These are phyloP conservation scores for Parasteatoda tepidariorum DNA, from an alignment of 1,140 invertebrate genomes.

Conservation along the genomic window DNA sequence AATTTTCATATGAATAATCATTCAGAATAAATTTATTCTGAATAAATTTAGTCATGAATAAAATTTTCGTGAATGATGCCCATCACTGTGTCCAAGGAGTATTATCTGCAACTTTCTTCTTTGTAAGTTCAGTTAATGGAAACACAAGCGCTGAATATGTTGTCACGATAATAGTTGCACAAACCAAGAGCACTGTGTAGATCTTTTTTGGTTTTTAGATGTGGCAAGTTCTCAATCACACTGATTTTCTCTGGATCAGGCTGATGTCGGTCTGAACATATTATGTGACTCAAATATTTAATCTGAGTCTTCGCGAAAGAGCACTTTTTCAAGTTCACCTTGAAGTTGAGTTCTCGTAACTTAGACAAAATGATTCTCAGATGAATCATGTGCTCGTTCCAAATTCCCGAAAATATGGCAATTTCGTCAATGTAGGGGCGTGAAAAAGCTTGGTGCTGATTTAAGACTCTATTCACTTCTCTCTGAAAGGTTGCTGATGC, in stretches of 20 bases:
- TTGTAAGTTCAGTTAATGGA: conserved; percentile 19
- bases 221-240: too few relatives aligned
- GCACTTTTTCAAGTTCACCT: conserved; percentile 63
- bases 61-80: too few relatives aligned
- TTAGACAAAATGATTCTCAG: too few relatives aligned
- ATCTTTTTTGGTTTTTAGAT: too few relatives aligned
- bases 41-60: too few relatives aligned
- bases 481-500: too few relatives aligned
- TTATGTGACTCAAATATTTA: too few relatives aligned
- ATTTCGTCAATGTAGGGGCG: conserved; percentile 65
- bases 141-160: background rate
- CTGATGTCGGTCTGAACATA: conserved; percentile 65
- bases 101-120: background rate
- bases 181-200: too few relatives aligned
- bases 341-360: conserved; percentile 62
- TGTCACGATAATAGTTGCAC: too few relatives aligned
- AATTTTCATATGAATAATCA: too few relatives aligned
- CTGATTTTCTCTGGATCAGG: conserved; percentile 66
- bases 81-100: background rate
- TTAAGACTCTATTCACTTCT: conserved; percentile 63
- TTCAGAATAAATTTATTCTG: too few relatives aligned
- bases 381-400: conserved; percentile 59
- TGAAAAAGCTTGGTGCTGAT: conserved; percentile 16
- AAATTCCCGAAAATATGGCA: conserved; percentile 32
- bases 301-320: too few relatives aligned